A percentile compares a stretch with the other conserved stretches of the same genome.
These are phyloP conservation scores for Mylabris phalerata DNA, from an alignment of 1,140 invertebrate species.

Conservation along the genomic window DNA sequence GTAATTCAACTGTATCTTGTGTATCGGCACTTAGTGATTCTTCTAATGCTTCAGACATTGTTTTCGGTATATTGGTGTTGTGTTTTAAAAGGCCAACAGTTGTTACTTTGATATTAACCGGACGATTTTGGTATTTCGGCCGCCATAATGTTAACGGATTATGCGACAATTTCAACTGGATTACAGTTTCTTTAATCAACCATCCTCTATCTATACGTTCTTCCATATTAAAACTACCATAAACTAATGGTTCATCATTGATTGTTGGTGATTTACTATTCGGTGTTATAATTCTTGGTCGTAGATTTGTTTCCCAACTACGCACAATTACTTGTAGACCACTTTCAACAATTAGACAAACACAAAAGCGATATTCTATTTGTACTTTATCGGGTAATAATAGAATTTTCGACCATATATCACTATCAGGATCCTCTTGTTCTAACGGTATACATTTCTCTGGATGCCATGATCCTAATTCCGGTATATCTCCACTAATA, in stretches of 20 bases:
- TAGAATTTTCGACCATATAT: conserved; percentile 49
- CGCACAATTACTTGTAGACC: conserved; percentile 55
- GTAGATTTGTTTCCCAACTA: conserved; percentile 77
- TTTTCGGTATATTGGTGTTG: conserved; percentile 34
- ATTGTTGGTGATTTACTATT: conserved; percentile 22
- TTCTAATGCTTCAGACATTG: conserved; percentile 36
- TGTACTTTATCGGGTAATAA: conserved; percentile 58
- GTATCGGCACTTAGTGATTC: conserved; percentile 54
- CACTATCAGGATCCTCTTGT: conserved; percentile 34
- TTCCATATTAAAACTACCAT: conserved; percentile 53
- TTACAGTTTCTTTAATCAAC: conserved; percentile 76
- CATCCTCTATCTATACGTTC: conserved; percentile 72
- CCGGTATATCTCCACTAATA: conserved; percentile 43
- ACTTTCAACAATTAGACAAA: conserved; percentile 52
- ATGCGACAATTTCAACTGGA: conserved; percentile 82
- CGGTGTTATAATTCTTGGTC: conserved; percentile 52
- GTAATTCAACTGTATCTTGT: conserved; percentile 44
- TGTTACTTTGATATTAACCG: conserved; percentile 66
- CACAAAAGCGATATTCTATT: conserved; percentile 72
- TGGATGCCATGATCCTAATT: conserved; percentile 46
- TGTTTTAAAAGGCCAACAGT: conserved; percentile 64
- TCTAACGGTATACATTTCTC: conserved; percentile 44
- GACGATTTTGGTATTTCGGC: conserved; percentile 62
- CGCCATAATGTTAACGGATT: conserved; percentile 72
- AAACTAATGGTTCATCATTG: conserved; percentile 24